Evolutionary conservation across 1,140 invertebrate species (phyloP), one percentile per base, ranked within the genome.

Genomic region (Drosophila grimshawi): DNA sequence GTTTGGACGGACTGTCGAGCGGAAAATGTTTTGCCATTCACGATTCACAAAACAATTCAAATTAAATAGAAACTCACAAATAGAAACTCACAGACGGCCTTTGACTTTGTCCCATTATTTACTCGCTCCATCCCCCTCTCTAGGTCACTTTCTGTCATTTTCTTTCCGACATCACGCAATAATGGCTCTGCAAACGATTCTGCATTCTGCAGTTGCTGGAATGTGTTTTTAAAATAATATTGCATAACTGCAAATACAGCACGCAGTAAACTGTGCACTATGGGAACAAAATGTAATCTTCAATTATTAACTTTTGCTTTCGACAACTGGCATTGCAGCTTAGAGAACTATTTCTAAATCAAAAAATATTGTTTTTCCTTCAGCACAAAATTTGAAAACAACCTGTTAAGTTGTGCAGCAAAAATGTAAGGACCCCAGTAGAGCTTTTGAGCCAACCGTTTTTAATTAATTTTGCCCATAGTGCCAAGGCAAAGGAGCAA

Each of bases 211-310:
- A 35, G 57, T 27, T 59, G 81, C 67, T 41, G 56, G 70, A 61
- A 89, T 89, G 72, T 80, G 76, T 68, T 81, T 69, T 83, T 88
- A 71, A 83, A 88, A 88, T 83, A 88, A 83, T 83, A 89, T 88
- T 83, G 76, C 80, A 88, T 89, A 88, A 71, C 85, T 89, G 73
- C 80, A 80, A 66, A 62, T 69, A 45, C 35, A 57, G 52, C 61
- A 65, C 46, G 29, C 56, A 41, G 11, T 33, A 27, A 46, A 57
- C 8, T 43, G 35, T 46, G 10, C 55, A 76, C 33, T 10, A 46
- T 60, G 57, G 32, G 19, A 1, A 5, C 27, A 7, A 8, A 6
- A 32, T 60, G 4, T 35, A 5, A 33, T 27, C 48, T 30, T 30
- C 19, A 48, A 29, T 27, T 48, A 43, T 19, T 32, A 32, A 52